A percentile compares a stretch with the other conserved stretches of the same genome.
Conservation (phyloP, 2,888 invertebrate species). For the Hydrotaea diabolus region DNA sequence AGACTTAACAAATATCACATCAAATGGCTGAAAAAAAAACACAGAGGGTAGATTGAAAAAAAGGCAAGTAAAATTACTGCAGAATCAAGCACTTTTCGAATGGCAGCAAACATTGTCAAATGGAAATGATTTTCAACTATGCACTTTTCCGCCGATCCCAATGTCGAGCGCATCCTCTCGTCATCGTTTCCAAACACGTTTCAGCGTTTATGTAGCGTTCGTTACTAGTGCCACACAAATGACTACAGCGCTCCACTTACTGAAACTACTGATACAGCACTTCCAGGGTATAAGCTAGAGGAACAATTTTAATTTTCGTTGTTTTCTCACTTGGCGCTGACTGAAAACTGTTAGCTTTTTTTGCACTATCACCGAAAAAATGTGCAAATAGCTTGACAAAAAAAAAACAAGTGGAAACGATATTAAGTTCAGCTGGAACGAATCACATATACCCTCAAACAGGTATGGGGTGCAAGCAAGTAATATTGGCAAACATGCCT, state of each 20-base stretch:
- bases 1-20: conserved; percentile 25
- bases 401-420: not conserved
- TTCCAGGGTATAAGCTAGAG: conserved; percentile 41
- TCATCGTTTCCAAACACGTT: not conserved
- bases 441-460: too few relatives aligned
- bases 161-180: too few relatives aligned
- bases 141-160: not conserved
- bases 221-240: conserved; percentile 15
- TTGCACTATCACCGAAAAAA: not conserved
- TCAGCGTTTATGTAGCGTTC: conserved; percentile 11
- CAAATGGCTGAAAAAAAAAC: conserved; percentile 5
- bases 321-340: not conserved
- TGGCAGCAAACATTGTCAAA: conserved; percentile 22
- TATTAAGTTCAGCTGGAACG: not conserved
- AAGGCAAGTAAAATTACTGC: not conserved
- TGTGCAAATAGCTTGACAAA: not conserved
- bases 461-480: too few relatives aligned
- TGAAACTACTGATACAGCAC: conserved; percentile 60
- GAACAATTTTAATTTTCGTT: not conserved
- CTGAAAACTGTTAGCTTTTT: not conserved
- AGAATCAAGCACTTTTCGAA: not conserved
- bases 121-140: conserved; percentile 16
- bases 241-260: conserved; percentile 38
- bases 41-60: not conserved
- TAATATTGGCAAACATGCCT: too few relatives aligned